Base-by-base conservation (phyloP, 2,888 invertebrate species). In the Drosophila macrospina region DNA sequence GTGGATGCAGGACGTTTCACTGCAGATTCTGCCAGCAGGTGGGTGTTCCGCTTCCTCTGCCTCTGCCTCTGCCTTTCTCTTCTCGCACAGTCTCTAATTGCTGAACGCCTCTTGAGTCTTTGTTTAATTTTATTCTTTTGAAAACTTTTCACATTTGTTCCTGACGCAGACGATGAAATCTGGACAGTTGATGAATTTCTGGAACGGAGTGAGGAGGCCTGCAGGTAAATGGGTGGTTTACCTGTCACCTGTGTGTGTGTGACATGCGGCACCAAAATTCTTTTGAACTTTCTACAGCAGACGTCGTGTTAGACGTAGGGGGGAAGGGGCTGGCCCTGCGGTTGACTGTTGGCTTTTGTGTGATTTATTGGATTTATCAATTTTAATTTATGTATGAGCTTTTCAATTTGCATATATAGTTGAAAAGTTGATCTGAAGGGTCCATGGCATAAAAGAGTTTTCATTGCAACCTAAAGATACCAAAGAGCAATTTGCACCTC, bases 171-270 rank as follows among this genome's bases (percentile, higher is more conserved):
- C 78, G 95, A 96, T 72, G 95, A 95, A 57, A 96, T 97, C 0
- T 98, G 98, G 97, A 95, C 95, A 0, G 95, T 97, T 34, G 97
- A 97, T 63, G 95, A 96, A 76, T 98, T 98, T 92, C 93, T 97
- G 55, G 96, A 97, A 86, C 95, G 94, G 79, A 97, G 96, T 5
- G 97, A 97, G 91, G 95, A 95, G 65, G 95, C 96, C 13, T 97
- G 97, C 90, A 93, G 95, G 93, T 94, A 92, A 80, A 77, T 80
- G 92, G 83, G 74, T 76, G 16, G 8, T 20, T 39, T 32, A 60
- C 60, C 69, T 78, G 67, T 50, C 77, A 69, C 42, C 66, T 75
- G 45, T 45, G 20, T 24, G 13, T 64, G 69, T 15, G 69, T 63
- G 70, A 28, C 28, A 28, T 74, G 86, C 67, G 70, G 65, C 69